Conservation (phyloP, 2,888 invertebrate species). For the Maniola hyperantus region DNA sequence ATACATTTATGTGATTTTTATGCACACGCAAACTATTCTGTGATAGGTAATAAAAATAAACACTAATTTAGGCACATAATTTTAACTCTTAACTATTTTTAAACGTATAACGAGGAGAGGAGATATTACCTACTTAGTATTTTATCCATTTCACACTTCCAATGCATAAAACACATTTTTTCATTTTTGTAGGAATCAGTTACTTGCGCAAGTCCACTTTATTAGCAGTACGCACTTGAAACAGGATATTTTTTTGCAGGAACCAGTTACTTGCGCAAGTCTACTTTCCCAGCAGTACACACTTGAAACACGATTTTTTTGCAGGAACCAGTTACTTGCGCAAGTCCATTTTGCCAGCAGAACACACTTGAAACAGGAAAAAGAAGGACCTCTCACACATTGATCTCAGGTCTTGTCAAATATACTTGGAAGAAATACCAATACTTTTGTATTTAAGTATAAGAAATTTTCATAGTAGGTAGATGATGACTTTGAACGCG, state of each 20-base stretch:
- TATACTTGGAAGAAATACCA: constrained; percentile 26
- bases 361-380: constrained; percentile 26
- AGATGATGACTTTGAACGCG: background rate
- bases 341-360: constrained; percentile 21
- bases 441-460: too few relatives aligned
- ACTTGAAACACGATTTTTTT: too few relatives aligned
- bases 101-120: too few relatives aligned
- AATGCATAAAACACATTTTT: too few relatives aligned
- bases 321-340: constrained; percentile 19
- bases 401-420: constrained; percentile 28
- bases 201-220: constrained; percentile 31
- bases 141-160: too few relatives aligned
- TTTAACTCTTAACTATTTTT: too few relatives aligned
- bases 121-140: too few relatives aligned
- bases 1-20: too few relatives aligned
- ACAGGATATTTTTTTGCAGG: background rate
- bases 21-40: too few relatives aligned
- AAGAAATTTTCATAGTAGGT: too few relatives aligned
- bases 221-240: background rate
- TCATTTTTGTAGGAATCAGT: background rate
- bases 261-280: constrained; percentile 30
- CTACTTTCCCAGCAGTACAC: constrained; percentile 2
- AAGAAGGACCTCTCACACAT: constrained; percentile 33
- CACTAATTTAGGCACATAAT: too few relatives aligned
- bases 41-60: too few relatives aligned